phyloP scores from a whole-genome alignment of 1,140 invertebrate species.

The Monomorium pharaonis region DNA sequence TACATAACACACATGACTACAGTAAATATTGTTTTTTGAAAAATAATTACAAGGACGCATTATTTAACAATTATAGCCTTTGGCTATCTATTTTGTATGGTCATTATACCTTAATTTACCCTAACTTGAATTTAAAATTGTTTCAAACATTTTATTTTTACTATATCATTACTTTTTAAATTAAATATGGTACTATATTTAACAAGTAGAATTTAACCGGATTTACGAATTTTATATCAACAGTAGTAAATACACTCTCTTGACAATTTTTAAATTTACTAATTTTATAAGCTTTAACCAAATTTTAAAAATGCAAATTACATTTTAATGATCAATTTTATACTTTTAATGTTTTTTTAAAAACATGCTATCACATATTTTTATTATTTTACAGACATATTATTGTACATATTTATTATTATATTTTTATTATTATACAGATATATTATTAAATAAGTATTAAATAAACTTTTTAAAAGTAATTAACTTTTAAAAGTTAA shows the following conservation, averaged over 20 bases:
- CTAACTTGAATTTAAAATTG: background rate
- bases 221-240: background rate
- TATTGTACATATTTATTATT: background rate
- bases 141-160: slow-evolving; percentile 17
- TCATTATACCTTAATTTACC: background rate
- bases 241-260: background rate
- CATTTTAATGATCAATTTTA: background rate
- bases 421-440: background rate
- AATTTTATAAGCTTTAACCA: background rate
- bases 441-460: background rate
- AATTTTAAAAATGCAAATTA: background rate
- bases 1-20: too few species aligned
- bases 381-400: background rate
- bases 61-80: too few species aligned
- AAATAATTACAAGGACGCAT: too few species aligned
- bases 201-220: background rate
- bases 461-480: background rate
- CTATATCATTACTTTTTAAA: background rate
- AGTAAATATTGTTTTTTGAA: too few species aligned
- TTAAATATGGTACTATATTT: background rate
- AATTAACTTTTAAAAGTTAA: too few species aligned
- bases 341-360: background rate
- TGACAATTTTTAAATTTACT: background rate
- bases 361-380: too few species aligned
- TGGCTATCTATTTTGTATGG: too few species aligned